These are phyloP conservation scores for Accipiter virgatus DNA, from an alignment of 2,113 vertebrate genomes.

Conservation along the genomic window DNA sequence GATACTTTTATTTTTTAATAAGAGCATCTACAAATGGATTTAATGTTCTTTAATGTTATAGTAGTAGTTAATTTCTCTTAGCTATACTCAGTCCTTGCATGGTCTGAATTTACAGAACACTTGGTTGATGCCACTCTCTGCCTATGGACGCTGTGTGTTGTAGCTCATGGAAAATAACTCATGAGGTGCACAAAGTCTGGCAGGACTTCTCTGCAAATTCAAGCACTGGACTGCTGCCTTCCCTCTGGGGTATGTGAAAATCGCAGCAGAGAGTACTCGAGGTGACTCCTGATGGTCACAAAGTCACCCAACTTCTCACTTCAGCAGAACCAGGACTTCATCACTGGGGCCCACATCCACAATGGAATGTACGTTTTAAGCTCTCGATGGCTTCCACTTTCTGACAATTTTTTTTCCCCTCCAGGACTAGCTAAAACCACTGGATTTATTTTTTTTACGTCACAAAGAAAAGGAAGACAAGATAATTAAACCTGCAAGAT, in stretches of 20 bases:
- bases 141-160: rapidly evolving
- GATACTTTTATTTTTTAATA: not conserved
- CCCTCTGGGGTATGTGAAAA: not conserved
- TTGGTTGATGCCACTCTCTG: not conserved
- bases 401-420: not conserved
- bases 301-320: not conserved
- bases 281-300: not conserved
- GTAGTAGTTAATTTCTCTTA: constrained; percentile 1
- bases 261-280: not conserved
- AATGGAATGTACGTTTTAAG: not conserved
- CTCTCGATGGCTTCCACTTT: not conserved
- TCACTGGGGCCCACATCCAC: rapidly evolving
- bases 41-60: not conserved
- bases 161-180: not conserved
- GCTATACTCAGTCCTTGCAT: not conserved
- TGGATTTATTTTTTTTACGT: not conserved
- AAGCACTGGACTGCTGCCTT: not conserved
- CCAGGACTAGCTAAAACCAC: not conserved
- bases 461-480: not conserved
- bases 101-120: not conserved
- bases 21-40: not conserved
- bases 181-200: not conserved
- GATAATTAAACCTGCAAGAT: constrained; percentile 14
- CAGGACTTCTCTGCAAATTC: not conserved
- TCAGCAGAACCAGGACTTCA: not conserved